Conservation (phyloP, 2,797 vertebrate species). For the Balearica regulorum region DNA sequence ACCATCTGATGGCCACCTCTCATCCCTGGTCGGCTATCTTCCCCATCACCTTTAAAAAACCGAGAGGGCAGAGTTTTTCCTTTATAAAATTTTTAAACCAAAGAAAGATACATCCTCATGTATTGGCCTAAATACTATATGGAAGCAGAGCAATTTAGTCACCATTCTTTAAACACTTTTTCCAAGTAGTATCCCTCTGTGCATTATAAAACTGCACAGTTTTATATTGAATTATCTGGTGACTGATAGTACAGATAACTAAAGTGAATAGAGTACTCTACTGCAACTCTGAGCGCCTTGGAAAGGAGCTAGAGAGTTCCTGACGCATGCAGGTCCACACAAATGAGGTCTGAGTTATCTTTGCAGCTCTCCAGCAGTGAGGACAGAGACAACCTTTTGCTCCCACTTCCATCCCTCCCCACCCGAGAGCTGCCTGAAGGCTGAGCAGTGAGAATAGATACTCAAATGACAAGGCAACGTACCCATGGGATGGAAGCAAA, state of each 20-base stretch:
- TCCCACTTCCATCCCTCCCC: not conserved
- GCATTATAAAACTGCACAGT: not conserved
- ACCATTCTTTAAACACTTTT: not conserved
- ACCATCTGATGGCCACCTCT: conserved; percentile 99
- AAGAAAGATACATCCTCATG: not conserved
- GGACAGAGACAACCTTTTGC: not conserved
- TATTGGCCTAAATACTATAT: not conserved
- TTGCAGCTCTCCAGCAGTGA: not conserved
- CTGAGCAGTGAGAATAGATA: not conserved
- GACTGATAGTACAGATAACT: not conserved
- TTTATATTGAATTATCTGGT: not conserved
- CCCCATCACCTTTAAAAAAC: conserved; percentile 84
- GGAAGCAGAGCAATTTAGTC: not conserved
- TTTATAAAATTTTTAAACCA: not conserved
- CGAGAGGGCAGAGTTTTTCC: not conserved
- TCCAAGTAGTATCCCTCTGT: not conserved
- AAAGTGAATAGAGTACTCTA: not conserved
- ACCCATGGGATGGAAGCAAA: not conserved
- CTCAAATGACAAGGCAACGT: not conserved
- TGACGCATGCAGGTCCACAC: not conserved
- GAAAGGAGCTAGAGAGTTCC: not conserved
- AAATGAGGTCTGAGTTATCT: not conserved
- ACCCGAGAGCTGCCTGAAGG: not conserved
- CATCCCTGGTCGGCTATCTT: conserved; percentile 97
- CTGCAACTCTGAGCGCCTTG: not conserved